Conservation (phyloP, 1,140 invertebrate species). For the Homalodisca vitripennis region DNA sequence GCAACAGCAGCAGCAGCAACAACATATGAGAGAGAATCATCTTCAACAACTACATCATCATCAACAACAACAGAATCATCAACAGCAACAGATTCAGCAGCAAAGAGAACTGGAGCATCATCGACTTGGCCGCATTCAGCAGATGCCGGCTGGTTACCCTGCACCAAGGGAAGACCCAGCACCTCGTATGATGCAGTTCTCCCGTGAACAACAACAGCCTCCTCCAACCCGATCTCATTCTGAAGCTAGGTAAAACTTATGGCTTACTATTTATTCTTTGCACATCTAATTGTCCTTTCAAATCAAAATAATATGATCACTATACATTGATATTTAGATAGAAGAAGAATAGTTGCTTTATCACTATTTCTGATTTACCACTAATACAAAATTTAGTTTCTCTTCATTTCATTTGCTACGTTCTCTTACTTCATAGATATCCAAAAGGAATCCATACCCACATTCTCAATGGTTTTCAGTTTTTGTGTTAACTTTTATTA, state of each 20-base stretch:
- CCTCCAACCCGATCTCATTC: constrained; percentile 1
- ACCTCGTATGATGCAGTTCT: constrained; percentile 14
- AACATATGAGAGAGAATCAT: constrained; percentile 47
- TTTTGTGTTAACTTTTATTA: too few species aligned
- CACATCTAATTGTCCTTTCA: too few species aligned
- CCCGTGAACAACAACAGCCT: background rate
- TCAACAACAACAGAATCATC: constrained; percentile 47
- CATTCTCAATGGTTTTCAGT: too few species aligned
- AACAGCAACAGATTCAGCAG: constrained; percentile 43
- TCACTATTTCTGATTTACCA: too few species aligned
- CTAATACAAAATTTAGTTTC: too few species aligned
- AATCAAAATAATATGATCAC: too few species aligned
- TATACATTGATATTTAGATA: too few species aligned
- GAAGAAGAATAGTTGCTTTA: too few species aligned
- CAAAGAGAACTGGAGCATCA: constrained; percentile 29
- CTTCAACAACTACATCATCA: constrained; percentile 48
- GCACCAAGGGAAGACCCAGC: constrained; percentile 1
- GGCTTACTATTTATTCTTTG: too few species aligned
- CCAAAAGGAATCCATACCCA: too few species aligned
- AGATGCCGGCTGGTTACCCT: background rate
- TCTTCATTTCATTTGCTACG: too few species aligned
- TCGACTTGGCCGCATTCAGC: constrained; percentile 1
- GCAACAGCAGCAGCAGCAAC: constrained; percentile 48
- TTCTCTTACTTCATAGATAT: too few species aligned
- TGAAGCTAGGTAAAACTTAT: constrained; percentile 22